Conservation (phyloP, 2,113 vertebrate species). For the Catharus fuscescens region DNA sequence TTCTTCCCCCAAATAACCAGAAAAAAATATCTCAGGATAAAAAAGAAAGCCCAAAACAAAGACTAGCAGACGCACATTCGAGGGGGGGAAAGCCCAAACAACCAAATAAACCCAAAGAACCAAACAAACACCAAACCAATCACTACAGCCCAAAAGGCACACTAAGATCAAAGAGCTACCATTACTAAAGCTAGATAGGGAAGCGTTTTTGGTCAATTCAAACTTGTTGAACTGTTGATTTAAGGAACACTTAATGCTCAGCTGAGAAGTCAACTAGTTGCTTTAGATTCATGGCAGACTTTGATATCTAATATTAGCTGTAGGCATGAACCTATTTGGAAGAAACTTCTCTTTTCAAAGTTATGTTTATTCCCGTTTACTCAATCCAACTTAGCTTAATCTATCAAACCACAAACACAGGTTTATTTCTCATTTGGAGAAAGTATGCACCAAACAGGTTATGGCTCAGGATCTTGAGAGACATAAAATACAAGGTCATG, state of each 20-base stretch:
- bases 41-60: background rate
- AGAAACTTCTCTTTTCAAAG: background rate
- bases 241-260: background rate
- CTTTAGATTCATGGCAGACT: background rate
- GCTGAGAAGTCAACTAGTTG: background rate
- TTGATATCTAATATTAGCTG: background rate
- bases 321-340: background rate
- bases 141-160: background rate
- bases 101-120: background rate
- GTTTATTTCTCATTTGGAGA: background rate
- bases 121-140: background rate
- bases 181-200: background rate
- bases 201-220: background rate
- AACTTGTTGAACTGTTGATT: background rate
- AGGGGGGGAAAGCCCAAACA: background rate
- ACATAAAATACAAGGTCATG: background rate
- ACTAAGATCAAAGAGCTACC: background rate
- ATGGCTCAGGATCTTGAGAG: background rate
- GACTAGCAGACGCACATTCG: background rate
- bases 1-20: background rate
- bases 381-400: background rate
- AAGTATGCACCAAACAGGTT: background rate
- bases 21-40: background rate
- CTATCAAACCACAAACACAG: background rate
- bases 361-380: background rate